phyloP scores from a whole-genome alignment of 2,797 vertebrate genomes.

The Geotrypetes seraphini region DNA sequence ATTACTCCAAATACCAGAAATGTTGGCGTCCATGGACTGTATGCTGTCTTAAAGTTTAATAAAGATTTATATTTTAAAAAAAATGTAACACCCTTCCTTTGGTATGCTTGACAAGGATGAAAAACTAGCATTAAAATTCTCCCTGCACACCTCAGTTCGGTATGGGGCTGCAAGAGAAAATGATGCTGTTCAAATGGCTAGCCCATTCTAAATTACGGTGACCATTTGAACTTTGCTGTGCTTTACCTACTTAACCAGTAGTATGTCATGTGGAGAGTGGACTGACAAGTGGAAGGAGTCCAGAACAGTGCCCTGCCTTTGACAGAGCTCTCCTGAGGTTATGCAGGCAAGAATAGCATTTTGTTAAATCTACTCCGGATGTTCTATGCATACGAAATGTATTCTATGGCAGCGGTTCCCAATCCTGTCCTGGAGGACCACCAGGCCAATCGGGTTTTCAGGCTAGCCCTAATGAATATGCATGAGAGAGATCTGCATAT shows the following conservation, averaged over 20 bases:
- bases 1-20: too few species aligned
- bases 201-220: constrained; percentile 4
- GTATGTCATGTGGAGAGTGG: constrained; percentile 4
- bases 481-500: too few species aligned
- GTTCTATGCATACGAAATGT: background rate
- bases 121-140: too few species aligned
- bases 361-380: background rate
- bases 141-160: background rate
- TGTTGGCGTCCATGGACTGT: too few species aligned
- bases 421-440: too few species aligned
- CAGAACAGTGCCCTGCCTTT: constrained; percentile 6
- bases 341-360: background rate
- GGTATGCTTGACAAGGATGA: too few species aligned
- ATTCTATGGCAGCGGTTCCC: too few species aligned
- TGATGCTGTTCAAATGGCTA: background rate
- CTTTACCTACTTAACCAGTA: constrained; percentile 8
- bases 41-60: too few species aligned
- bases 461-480: too few species aligned
- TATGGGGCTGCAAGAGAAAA: background rate
- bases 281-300: constrained; percentile 5
- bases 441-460: too few species aligned
- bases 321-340: constrained; percentile 1
- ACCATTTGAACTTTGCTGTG: constrained; percentile 6
- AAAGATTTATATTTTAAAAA: too few species aligned
- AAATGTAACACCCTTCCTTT: too few species aligned